phyloP scores from a whole-genome alignment of 2,888 invertebrate genomes.

The Leptopilina myrica region DNA sequence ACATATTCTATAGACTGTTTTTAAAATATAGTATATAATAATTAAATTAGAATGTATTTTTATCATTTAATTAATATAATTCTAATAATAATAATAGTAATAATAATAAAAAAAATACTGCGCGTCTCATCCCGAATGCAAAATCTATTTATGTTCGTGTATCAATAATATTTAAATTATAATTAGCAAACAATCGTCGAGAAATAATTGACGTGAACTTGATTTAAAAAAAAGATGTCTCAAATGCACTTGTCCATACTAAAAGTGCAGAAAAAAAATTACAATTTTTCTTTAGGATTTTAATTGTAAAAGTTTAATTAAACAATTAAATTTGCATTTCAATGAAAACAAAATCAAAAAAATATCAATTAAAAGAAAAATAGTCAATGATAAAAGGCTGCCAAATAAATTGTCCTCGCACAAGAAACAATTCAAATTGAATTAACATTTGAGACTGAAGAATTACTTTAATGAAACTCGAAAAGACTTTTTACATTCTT shows the following conservation, averaged over 20 bases:
- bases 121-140: constrained; percentile 27
- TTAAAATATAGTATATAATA: background rate
- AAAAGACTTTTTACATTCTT: background rate
- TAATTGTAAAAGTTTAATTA: too few relatives aligned
- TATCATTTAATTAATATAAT: background rate
- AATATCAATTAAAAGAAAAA: background rate
- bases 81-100: too few relatives aligned
- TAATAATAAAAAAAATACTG: background rate
- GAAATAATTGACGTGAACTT: background rate
- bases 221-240: constrained; percentile 7
- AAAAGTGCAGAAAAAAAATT: background rate
- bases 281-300: too few relatives aligned
- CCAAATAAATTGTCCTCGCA: background rate
- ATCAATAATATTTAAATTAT: constrained; percentile 25
- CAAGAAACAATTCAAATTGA: background rate
- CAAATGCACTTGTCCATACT: constrained; percentile 5
- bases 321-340: background rate
- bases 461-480: constrained; percentile 7
- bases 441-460: constrained; percentile 22
- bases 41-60: constrained; percentile 30
- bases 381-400: background rate
- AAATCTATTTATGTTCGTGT: constrained; percentile 29
- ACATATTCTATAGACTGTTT: constrained; percentile 40
- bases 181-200: constrained; percentile 27
- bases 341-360: background rate